Conservation (phyloP, 1,140 invertebrate species). For the Papilio machaon region DNA sequence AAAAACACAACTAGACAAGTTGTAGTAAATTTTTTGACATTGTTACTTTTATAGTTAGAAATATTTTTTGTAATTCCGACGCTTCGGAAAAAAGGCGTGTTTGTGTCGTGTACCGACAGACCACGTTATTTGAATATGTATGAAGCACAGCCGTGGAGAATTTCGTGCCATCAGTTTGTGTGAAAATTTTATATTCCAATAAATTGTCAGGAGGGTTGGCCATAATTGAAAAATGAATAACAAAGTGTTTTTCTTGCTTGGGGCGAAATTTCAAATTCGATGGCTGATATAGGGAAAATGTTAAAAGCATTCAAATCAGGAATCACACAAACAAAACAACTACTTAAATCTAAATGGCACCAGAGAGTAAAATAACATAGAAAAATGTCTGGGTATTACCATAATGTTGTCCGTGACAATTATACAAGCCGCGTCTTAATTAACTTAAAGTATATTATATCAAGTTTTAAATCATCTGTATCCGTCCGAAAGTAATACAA, state of each 20-base stretch:
- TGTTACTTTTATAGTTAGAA: constrained; percentile 58
- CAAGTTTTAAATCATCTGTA: too few species aligned
- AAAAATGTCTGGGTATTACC: too few species aligned
- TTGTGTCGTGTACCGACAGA: constrained; percentile 72
- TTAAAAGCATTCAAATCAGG: background rate
- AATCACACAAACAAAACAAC: background rate
- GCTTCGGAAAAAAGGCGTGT: constrained; percentile 70
- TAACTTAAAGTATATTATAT: too few species aligned
- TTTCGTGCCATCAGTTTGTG: constrained; percentile 69
- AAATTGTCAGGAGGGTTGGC: constrained; percentile 79
- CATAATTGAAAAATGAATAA: constrained; percentile 70
- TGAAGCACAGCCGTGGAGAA: constrained; percentile 65
- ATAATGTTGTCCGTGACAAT: too few species aligned
- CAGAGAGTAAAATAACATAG: too few species aligned
- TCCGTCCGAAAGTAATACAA: too few species aligned
- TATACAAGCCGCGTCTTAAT: too few species aligned
- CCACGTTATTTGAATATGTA: constrained; percentile 78
- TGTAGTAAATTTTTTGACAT: constrained; percentile 24
- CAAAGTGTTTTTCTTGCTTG: constrained; percentile 51
- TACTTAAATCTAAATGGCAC: background rate
- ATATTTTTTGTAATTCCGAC: constrained; percentile 77
- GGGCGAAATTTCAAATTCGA: constrained; percentile 20
- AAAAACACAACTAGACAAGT: background rate
- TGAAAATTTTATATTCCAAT: constrained; percentile 80
- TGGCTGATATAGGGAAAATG: background rate